phyloP scores from a whole-genome alignment of 2,797 vertebrate genomes.

The Diglossa cyanea region DNA sequence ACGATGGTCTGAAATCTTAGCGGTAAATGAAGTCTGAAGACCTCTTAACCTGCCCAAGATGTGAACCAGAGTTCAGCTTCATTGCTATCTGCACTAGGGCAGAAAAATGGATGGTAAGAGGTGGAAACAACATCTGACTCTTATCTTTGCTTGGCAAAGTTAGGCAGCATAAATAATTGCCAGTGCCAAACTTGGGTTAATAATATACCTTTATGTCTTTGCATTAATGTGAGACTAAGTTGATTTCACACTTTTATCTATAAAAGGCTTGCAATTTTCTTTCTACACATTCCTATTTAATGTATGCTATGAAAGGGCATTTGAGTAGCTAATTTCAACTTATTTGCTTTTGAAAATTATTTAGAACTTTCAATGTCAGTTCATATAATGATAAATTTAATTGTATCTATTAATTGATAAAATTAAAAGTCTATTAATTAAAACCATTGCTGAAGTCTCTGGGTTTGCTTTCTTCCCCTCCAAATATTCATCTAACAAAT shows the following conservation, averaged over 20 bases:
- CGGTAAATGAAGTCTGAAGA: conserved; percentile 66
- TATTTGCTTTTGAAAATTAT: not conserved
- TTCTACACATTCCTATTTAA: not conserved
- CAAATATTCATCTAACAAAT: not conserved
- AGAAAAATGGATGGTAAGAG: not conserved
- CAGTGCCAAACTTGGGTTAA: not conserved
- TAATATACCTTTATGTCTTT: not conserved
- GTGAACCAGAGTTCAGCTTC: conserved; percentile 39
- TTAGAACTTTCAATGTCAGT: not conserved
- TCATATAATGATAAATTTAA: not conserved
- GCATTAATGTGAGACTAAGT: not conserved
- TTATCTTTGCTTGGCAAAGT: not conserved
- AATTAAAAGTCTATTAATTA: not conserved
- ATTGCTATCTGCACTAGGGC: not conserved
- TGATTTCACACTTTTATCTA: not conserved
- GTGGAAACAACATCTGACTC: not conserved
- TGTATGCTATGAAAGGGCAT: not conserved
- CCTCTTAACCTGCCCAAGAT: conserved; percentile 55
- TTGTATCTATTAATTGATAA: not conserved
- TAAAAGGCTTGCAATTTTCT: not conserved
- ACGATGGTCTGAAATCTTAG: conserved; percentile 47
- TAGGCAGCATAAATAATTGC: not conserved
- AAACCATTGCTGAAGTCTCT: not conserved
- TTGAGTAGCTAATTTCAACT: not conserved
- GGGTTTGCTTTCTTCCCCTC: rapidly evolving